phyloP scores from a whole-genome alignment of 2,888 invertebrate genomes.

The Carabus problematicus region DNA sequence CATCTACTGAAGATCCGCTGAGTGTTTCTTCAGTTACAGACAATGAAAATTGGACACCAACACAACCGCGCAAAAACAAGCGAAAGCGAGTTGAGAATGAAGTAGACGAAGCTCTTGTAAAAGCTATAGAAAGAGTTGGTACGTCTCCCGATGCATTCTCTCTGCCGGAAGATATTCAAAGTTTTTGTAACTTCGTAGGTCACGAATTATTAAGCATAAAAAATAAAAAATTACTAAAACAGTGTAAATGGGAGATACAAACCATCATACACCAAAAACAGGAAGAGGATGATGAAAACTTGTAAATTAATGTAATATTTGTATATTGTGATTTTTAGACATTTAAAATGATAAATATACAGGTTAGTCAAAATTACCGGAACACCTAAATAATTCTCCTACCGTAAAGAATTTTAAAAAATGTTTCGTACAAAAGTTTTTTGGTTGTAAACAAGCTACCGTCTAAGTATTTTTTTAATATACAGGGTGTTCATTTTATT shows the following conservation, averaged over 20 bases:
- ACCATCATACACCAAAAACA: conserved; percentile 9
- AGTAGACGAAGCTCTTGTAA: no score
- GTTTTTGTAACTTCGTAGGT: background rate
- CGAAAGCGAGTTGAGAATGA: conserved; percentile 12
- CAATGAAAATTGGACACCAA: conserved; percentile 4
- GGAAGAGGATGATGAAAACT: background rate
- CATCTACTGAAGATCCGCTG: conserved; percentile 4
- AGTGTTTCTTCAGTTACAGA: background rate
- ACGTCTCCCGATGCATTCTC: background rate
- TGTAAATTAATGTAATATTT: background rate
- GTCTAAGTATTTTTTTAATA: no score
- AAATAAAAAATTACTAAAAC: conserved; percentile 1
- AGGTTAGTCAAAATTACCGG: no score
- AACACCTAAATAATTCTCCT: no score
- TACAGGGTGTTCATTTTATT: no score
- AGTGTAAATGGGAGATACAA: conserved; percentile 12
- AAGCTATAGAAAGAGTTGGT: conserved; percentile 5
- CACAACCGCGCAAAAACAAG: conserved; percentile 1
- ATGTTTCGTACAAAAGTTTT: no score
- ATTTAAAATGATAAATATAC: no score
- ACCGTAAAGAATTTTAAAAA: no score
- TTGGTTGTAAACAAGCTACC: no score
- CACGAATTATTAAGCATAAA: conserved; percentile 7
- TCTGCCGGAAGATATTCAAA: conserved; percentile 2
- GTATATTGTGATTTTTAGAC: no score